Evolutionary conservation across 2,797 vertebrate genomes (phyloP).

Genomic region (Eulemur mongoz): DNA sequence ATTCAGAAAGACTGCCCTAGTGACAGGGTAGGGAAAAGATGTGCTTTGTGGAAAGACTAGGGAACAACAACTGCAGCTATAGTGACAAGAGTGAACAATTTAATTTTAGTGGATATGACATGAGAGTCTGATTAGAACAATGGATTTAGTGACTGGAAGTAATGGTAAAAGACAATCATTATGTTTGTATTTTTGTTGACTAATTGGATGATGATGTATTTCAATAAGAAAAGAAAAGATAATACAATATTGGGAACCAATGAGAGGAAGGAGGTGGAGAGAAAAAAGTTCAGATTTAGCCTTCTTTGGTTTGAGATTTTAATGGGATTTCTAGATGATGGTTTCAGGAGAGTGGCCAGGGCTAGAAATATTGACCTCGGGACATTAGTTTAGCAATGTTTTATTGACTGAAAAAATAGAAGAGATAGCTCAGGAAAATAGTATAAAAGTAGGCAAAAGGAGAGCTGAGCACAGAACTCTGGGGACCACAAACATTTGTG

Average conservation of each 20-base stretch:
- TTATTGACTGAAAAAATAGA: not conserved
- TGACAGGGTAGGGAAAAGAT: not conserved
- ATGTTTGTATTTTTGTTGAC: not conserved
- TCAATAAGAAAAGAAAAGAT: not conserved
- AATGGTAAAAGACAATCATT: not conserved
- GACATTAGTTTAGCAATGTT: not conserved
- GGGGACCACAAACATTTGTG: not conserved
- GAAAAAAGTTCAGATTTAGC: not conserved
- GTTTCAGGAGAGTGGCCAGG: not conserved
- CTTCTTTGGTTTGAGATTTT: not conserved
- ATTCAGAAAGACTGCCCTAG: not conserved
- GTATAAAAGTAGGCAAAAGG: not conserved
- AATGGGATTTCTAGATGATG: not conserved
- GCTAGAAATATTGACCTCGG: not conserved
- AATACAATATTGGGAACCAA: not conserved
- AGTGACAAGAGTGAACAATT: not conserved
- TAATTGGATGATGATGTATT: not conserved
- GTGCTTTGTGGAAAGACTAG: not conserved
- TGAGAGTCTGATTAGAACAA: not conserved
- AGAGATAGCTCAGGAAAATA: not conserved
- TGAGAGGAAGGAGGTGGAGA: not conserved
- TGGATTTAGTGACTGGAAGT: not conserved
- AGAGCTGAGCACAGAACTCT: not conserved
- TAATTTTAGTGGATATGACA: not conserved
- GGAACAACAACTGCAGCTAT: not conserved